Base-by-base conservation (phyloP, 2,888 invertebrate species). In the Meta bourneti region DNA sequence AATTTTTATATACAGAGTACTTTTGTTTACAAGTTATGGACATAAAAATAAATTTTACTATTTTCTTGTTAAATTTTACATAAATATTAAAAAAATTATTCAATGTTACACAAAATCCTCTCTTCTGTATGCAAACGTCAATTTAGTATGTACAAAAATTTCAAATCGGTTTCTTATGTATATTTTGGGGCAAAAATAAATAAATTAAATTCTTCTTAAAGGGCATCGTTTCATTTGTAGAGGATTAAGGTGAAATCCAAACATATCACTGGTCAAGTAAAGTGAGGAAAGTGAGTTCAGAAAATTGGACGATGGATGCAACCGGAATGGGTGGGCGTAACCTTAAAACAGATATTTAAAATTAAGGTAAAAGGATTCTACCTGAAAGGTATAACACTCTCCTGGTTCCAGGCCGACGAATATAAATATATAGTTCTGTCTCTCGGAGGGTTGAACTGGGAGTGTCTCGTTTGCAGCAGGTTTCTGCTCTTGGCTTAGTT, bases 331-430 rank as follows among this genome's bases (percentile, higher is more conserved):
- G 8, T 13, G 19, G 13, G 70, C 13, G n/a, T 70, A 6, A 70
- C 7, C 19, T 0, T 5, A 70, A 70, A 0, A 7, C 0, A 13
- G n/a, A 0, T 5, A 1, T 7, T 0, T n/a, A n/a, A n/a, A n/a
- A n/a, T n/a, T 71, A 8, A 34, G 34, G 34, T 34, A 34, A 1
- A 34, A 34, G 34, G 34, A 34, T 4, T 4, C 84, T 94, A 97
- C 97, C 96, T 96, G 96, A 94, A 98, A 98, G 92, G 96, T 96
- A 94, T 98, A 98, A 69, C 96, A 97, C 49, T 97, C 97, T 34
- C 97, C 97, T 0, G 98, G 97, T 93, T 97, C 96, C 82, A 98
- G 95, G 94, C 97, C 96, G 71, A 96, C 96, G 94, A 98, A 98
- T 96, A 98, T 97, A 94, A 97, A 97, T 0, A 97, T 94, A 83